Evolutionary conservation across 2,888 invertebrate species (phyloP).

Genomic region (Ctenicera cuprea): DNA sequence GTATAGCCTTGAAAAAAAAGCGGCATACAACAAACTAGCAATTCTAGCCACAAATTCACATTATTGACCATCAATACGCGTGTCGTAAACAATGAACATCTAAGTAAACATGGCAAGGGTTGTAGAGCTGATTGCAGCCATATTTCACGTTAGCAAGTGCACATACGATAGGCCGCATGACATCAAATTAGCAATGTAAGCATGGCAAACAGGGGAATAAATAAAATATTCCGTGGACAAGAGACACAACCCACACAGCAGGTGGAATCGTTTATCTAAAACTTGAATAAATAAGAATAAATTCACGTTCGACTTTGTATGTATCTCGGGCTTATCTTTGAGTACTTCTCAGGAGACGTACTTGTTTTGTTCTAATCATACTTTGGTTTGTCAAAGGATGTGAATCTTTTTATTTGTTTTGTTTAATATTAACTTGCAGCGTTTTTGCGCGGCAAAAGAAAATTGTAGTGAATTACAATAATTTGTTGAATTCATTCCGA

Average conservation of each 20-base stretch:
- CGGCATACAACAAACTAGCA: not conserved
- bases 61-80: slow-evolving; percentile 18
- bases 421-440: no score
- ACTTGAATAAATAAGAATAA: slow-evolving; percentile 50
- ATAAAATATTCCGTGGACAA: slow-evolving; percentile 52
- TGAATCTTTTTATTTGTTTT: no score
- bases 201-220: slow-evolving; percentile 57
- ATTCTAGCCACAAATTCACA: slow-evolving; percentile 6
- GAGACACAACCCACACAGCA: slow-evolving; percentile 55
- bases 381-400: not conserved
- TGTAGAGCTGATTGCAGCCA: slow-evolving; percentile 12
- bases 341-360: not conserved
- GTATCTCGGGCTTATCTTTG: slow-evolving; percentile 24
- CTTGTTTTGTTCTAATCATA: not conserved
- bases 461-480: no score
- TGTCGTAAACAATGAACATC: slow-evolving; percentile 36
- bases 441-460: no score
- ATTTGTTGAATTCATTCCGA: no score
- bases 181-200: slow-evolving; percentile 59
- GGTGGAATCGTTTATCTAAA: slow-evolving; percentile 58
- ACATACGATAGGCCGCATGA: slow-evolving; percentile 43
- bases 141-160: slow-evolving; percentile 30
- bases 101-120: slow-evolving; percentile 29
- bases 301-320: slow-evolving; percentile 46
- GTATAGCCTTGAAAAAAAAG: slow-evolving; percentile 10